Percentiles rank a stretch among this genome's conserved stretches.
These are phyloP conservation scores for Drosophila sproati DNA, from an alignment of 1,140 invertebrate genomes.

Conservation along the genomic window DNA sequence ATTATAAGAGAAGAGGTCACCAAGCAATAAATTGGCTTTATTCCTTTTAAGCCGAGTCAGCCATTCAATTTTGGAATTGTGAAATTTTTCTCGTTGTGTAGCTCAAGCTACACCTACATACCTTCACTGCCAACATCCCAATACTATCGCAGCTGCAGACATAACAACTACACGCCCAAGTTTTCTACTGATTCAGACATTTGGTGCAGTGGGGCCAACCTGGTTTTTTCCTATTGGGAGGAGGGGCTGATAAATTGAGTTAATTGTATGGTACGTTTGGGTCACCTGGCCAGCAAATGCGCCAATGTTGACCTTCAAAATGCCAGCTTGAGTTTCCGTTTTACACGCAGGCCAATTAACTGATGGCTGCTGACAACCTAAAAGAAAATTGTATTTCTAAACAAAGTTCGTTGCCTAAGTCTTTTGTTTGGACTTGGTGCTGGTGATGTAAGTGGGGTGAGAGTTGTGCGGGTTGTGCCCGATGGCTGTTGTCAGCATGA, in stretches of 20 bases:
- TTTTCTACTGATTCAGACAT: conserved; percentile 30
- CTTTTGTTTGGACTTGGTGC: conserved; percentile 61
- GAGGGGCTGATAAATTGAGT: conserved; percentile 25
- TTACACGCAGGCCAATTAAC: conserved; percentile 9
- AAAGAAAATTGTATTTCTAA: conserved; percentile 44
- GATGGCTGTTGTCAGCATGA: conserved; percentile 47
- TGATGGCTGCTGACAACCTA: conserved; percentile 4
- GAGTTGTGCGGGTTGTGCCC: not conserved
- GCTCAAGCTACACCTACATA: not conserved
- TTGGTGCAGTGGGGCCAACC: conserved; percentile 13
- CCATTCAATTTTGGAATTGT: no score
- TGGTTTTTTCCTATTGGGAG: not conserved
- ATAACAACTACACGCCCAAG: conserved; percentile 27
- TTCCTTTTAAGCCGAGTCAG: no score
- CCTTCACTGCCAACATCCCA: conserved; percentile 24
- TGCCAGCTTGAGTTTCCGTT: conserved; percentile 30
- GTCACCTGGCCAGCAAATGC: conserved; percentile 14
- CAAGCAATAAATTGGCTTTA: no score
- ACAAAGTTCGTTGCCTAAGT: conserved; percentile 76
- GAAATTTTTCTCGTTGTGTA: not conserved
- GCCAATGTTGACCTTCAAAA: conserved; percentile 38
- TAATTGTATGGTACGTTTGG: conserved; percentile 33
- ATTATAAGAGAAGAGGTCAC: no score
- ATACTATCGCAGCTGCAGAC: conserved; percentile 20
- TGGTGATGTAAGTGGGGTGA: conserved; percentile 25